A percentile compares a stretch with the other conserved stretches of the same genome.
Evolutionary conservation across 2,113 vertebrate species (phyloP).

Genomic region (Loxodonta africana): DNA sequence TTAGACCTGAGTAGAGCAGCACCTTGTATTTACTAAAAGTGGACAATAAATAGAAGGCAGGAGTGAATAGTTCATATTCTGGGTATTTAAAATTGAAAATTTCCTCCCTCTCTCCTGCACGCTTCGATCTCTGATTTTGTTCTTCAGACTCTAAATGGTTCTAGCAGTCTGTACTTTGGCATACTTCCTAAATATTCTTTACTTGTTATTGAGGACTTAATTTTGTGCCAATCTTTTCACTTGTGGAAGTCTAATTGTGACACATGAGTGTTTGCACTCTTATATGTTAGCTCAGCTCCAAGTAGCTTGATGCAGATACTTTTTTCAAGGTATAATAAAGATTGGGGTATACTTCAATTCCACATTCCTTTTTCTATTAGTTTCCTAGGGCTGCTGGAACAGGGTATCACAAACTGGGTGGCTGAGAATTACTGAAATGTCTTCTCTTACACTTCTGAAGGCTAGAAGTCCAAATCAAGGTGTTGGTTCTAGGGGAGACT

Average conservation of each 20-base stretch:
- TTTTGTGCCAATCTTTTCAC: not conserved
- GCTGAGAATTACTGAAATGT: not conserved
- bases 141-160: not conserved
- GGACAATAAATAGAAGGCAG: not conserved
- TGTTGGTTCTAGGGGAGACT: not conserved
- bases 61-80: not conserved
- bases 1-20: conserved; percentile 18
- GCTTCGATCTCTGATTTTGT: not conserved
- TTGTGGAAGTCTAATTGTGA: conserved; percentile 23
- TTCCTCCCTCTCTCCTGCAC: not conserved
- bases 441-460: not conserved
- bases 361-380: not conserved
- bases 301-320: not conserved
- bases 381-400: not conserved
- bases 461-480: not conserved
- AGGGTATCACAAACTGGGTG: not conserved
- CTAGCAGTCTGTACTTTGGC: not conserved
- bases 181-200: not conserved
- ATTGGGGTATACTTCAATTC: not conserved
- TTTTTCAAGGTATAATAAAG: conserved; percentile 36
- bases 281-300: conserved; percentile 56
- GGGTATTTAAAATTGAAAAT: not conserved
- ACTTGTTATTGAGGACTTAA: not conserved
- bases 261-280: not conserved
- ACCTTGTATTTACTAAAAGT: conserved; percentile 52